phyloP scores from a whole-genome alignment of 2,888 invertebrate genomes.

The Dendrolimus houi region DNA sequence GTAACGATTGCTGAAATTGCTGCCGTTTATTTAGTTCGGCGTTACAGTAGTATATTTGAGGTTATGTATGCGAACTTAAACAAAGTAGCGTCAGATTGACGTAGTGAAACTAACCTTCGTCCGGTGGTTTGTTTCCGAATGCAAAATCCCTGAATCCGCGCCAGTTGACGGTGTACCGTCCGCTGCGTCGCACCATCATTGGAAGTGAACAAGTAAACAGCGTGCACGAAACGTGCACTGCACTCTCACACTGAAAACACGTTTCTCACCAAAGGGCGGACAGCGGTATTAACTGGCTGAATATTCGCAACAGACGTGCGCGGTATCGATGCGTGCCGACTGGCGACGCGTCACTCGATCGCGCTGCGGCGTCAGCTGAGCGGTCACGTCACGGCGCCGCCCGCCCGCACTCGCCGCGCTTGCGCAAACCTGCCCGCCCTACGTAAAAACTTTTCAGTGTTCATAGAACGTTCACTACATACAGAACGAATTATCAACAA shows the following conservation, averaged over 20 bases:
- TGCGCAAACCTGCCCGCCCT: slow-evolving; percentile 48
- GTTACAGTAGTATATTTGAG: neutral
- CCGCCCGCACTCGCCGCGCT: slow-evolving; percentile 47
- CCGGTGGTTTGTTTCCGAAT: slow-evolving; percentile 63
- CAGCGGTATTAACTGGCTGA: slow-evolving; percentile 29
- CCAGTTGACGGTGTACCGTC: slow-evolving; percentile 72
- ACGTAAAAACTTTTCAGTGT: slow-evolving; percentile 5
- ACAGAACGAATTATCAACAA: neutral
- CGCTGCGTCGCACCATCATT: slow-evolving; percentile 72
- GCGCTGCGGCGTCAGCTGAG: slow-evolving; percentile 58
- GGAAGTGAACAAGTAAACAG: slow-evolving; percentile 15
- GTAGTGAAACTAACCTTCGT: slow-evolving; percentile 54
- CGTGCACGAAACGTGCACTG: neutral
- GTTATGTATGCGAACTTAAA: neutral
- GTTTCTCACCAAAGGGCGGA: slow-evolving; percentile 29
- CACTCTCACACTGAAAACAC: slow-evolving; percentile 20
- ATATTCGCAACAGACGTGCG: slow-evolving; percentile 35
- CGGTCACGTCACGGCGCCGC: slow-evolving; percentile 45
- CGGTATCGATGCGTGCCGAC: slow-evolving; percentile 45
- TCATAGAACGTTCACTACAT: neutral
- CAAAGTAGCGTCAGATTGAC: neutral
- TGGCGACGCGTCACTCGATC: slow-evolving; percentile 46
- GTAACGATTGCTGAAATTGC: neutral
- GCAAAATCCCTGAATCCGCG: slow-evolving; percentile 67
- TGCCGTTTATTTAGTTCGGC: neutral